Percentiles rank a stretch among this genome's conserved stretches.
These are phyloP conservation scores for Drosophila pegasa DNA, from an alignment of 2,888 invertebrate genomes.

Conservation along the genomic window DNA sequence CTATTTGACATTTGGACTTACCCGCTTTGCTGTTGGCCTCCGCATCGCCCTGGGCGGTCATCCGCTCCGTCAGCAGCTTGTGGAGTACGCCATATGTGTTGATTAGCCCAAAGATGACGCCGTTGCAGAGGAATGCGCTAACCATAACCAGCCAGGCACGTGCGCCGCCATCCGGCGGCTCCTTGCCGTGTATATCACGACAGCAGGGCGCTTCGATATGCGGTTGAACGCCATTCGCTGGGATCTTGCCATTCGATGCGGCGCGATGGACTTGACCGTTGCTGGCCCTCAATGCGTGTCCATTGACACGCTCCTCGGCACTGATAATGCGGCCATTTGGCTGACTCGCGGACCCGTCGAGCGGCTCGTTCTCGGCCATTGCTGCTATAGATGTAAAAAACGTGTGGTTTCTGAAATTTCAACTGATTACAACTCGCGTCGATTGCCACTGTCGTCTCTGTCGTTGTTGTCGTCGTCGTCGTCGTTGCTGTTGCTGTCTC, in stretches of 20 bases:
- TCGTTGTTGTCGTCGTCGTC: background rate
- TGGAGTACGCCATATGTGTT: slow-evolving; percentile 93
- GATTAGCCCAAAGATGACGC: slow-evolving; percentile 95
- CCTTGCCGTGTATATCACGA: slow-evolving; percentile 81
- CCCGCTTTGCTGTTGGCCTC: slow-evolving; percentile 93
- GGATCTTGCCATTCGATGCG: slow-evolving; percentile 46
- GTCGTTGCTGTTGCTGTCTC: background rate
- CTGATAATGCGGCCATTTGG: slow-evolving; percentile 73
- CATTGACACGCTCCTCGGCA: slow-evolving; percentile 52
- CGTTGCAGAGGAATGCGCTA: slow-evolving; percentile 95
- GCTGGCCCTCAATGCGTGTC: slow-evolving; percentile 33
- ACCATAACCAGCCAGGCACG: slow-evolving; percentile 93
- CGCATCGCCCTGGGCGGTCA: slow-evolving; percentile 87
- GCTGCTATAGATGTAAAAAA: slow-evolving; percentile 14
- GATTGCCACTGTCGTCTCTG: background rate
- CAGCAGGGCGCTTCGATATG: slow-evolving; percentile 81
- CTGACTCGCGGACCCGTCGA: slow-evolving; percentile 64
- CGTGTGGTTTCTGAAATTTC: slow-evolving; percentile 49
- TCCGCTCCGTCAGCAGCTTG: slow-evolving; percentile 88
- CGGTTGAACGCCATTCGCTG: slow-evolving; percentile 38
- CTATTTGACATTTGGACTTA: slow-evolving; percentile 85
- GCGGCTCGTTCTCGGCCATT: slow-evolving; percentile 81
- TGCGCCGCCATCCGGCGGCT: slow-evolving; percentile 90
- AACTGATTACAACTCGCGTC: slow-evolving; percentile 37
- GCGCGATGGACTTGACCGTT: slow-evolving; percentile 36